These are phyloP conservation scores for Pelmatolapia mariae DNA, from an alignment of 2,113 vertebrate genomes.

Conservation along the genomic window DNA sequence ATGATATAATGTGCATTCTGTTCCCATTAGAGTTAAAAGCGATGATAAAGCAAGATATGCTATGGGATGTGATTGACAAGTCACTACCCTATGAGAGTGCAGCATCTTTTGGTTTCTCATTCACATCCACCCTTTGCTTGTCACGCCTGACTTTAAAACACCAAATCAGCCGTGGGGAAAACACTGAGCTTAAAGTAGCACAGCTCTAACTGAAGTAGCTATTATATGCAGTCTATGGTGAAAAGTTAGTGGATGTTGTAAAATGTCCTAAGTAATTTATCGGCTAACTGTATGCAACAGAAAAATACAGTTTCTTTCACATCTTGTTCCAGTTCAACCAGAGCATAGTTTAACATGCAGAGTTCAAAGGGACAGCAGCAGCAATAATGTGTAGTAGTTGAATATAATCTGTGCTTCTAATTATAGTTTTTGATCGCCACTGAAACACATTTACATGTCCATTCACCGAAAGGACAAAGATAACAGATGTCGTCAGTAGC, in stretches of 20 bases:
- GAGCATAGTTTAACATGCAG: not conserved
- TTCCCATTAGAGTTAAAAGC: accelerated
- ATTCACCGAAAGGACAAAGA: not conserved
- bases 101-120: not conserved
- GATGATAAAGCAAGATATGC: not conserved
- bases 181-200: not conserved
- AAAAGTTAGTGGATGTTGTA: not conserved
- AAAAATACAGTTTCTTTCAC: not conserved
- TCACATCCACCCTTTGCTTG: not conserved
- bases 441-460: not conserved
- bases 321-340: not conserved
- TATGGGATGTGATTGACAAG: not conserved
- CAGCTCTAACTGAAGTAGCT: not conserved
- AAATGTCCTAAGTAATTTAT: not conserved
- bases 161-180: not conserved
- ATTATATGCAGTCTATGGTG: not conserved
- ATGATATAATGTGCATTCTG: not conserved
- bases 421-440: not conserved
- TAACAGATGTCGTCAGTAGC: not conserved
- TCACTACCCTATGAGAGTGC: not conserved
- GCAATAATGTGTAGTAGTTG: not conserved
- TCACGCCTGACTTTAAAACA: not conserved
- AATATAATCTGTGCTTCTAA: not conserved
- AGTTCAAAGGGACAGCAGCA: not conserved
- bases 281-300: not conserved